Base-by-base conservation (phyloP, 2,113 vertebrate species). In the Setophaga petechia region DNA sequence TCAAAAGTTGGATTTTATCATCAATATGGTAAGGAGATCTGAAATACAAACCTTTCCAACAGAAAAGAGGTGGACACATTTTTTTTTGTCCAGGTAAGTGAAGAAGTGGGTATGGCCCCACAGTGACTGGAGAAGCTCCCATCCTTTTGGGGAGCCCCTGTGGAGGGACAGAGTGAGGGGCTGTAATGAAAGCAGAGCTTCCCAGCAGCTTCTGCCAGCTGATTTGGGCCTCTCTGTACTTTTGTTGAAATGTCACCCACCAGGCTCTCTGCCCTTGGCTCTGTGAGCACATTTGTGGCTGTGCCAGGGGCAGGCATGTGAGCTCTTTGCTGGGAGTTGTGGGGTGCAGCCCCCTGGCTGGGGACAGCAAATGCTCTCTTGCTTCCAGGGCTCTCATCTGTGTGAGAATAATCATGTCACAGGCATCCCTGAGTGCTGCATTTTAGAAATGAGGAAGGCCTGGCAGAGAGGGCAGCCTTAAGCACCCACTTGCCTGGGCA, bases 401-500 rank as follows among this genome's bases (percentile, higher is more conserved):
- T 8, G 8, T 31, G 58, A 73, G n/a, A 54, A 55, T 78, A 74
- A 51, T 46, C 47, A 6, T 2, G 1, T 61, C 67, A 25, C 0
- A 7, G 33, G 22, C 16, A 7, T 51, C 61, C 47, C 20, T 47
- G 57, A 6, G 12, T 0, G 0, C 35, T 52, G 47, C 4, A 0
- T 41, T 83, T 85, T 43, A 66, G 41, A 37, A 54, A 41, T 24
- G 31, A 65, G 44, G n/a, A 65, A 5, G 6, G 51, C 55, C 80
- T 69, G 67, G 59, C 66, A 69, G 71, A 54, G 74, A 69, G 51
- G 39, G 47, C 88, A 67, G 18, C 3, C 3, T 78, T 81, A 71
- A 66, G 61, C 37, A 46, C 57, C 46, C 24, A 2, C 41, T 91
- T 30, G 10, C 18, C 55, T 23, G 20, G 61, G 33, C 33, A 19